These are phyloP conservation scores for Furcifer pardalis DNA, from an alignment of 2,797 vertebrate genomes.

Conservation along the genomic window DNA sequence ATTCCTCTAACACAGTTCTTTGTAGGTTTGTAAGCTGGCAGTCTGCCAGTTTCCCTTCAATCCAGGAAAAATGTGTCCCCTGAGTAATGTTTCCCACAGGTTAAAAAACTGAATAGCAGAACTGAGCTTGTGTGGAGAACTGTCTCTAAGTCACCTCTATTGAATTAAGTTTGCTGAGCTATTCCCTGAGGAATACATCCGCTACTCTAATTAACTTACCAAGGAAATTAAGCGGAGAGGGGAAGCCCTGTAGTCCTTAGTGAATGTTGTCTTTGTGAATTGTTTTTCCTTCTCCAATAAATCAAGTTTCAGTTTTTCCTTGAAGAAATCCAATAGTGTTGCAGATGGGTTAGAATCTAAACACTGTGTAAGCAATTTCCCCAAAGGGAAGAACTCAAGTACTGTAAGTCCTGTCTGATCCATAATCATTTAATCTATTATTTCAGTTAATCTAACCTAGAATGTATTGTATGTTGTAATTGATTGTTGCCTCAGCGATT, in stretches of 20 bases:
- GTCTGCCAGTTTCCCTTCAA: conserved; percentile 5
- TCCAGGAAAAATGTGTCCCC: background rate
- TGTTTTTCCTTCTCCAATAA: conserved; percentile 10
- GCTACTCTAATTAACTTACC: conserved; percentile 24
- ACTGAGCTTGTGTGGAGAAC: background rate
- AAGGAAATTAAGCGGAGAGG: conserved; percentile 21
- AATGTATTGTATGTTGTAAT: background rate
- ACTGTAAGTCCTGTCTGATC: background rate
- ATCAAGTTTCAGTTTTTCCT: conserved; percentile 8
- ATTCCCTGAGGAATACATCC: conserved; percentile 2
- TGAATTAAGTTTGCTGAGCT: conserved; percentile 25
- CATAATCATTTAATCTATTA: conserved; percentile 15
- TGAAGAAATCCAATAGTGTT: background rate
- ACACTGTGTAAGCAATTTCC: background rate
- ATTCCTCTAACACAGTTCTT: background rate
- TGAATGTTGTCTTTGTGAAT: background rate
- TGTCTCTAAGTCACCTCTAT: conserved; percentile 19
- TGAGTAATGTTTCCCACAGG: background rate
- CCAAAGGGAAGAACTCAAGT: background rate
- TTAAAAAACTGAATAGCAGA: background rate
- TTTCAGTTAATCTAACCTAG: background rate
- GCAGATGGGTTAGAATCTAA: background rate
- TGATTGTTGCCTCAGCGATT: background rate
- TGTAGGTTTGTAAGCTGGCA: background rate
- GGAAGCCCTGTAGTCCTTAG: background rate